These are phyloP conservation scores for Sebastes wilsoni DNA, from an alignment of 2,797 vertebrate species.

Conservation along the genomic window DNA sequence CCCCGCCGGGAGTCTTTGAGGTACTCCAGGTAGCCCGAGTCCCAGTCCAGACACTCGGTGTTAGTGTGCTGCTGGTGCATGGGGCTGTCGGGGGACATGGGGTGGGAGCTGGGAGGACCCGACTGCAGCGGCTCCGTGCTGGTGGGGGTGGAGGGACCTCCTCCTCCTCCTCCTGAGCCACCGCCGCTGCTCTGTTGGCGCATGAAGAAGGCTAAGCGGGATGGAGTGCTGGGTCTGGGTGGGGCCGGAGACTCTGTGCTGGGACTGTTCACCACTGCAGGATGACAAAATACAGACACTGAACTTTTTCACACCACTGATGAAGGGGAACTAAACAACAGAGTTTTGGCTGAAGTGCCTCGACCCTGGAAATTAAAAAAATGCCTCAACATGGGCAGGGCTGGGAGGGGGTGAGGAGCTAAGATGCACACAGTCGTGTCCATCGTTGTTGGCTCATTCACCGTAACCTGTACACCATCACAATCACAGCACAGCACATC, in stretches of 20 bases:
- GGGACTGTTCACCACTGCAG: constrained; percentile 86
- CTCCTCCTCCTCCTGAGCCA: constrained; percentile 62
- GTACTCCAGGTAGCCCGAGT: constrained; percentile 94
- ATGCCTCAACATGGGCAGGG: no score
- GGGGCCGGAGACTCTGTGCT: constrained; percentile 83
- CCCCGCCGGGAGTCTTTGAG: constrained; percentile 88
- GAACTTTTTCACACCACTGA: neutral
- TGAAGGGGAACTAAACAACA: neutral
- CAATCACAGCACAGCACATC: no score
- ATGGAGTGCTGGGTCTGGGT: constrained; percentile 89
- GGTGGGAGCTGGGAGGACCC: constrained; percentile 39
- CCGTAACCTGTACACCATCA: no score
- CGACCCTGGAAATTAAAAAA: no score
- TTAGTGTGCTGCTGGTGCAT: constrained; percentile 70
- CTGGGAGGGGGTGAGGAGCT: no score
- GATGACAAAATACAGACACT: neutral
- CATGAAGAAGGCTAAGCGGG: constrained; percentile 93
- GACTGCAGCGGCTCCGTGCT: constrained; percentile 66
- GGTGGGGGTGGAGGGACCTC: constrained; percentile 49
- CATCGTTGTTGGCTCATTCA: no score
- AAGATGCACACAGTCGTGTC: no score
- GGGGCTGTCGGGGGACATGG: constrained; percentile 84
- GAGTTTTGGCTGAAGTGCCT: no score
- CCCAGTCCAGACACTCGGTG: constrained; percentile 83
- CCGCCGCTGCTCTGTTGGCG: constrained; percentile 85